Conservation (phyloP, 30 jellyfish, hydroid and myxozoan species). For the Aurelia coerulea region DNA sequence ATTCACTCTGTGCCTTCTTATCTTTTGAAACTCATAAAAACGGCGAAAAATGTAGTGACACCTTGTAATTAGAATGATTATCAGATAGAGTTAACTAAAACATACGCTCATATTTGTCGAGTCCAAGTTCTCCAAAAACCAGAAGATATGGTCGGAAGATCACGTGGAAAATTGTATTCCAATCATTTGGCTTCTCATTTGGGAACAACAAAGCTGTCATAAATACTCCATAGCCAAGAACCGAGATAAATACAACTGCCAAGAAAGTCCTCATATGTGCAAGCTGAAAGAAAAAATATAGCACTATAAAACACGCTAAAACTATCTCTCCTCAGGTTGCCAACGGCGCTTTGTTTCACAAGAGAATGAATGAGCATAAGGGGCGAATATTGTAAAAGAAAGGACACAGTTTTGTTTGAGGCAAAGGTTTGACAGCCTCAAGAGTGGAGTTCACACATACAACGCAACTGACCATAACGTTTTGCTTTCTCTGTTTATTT, state of each 20-base stretch:
- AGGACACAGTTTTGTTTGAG: too few species aligned
- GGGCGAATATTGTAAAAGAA: too few species aligned
- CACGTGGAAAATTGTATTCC: conserved; percentile 15
- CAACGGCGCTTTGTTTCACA: too few species aligned
- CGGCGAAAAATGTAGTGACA: too few species aligned
- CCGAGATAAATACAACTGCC: conserved; percentile 15
- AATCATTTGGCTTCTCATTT: neutral
- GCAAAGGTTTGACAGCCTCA: too few species aligned
- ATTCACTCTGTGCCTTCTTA: too few species aligned
- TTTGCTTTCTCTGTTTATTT: too few species aligned
- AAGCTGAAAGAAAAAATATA: conserved; percentile 6
- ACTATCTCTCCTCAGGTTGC: too few species aligned
- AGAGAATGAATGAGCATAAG: too few species aligned
- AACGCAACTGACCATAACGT: too few species aligned
- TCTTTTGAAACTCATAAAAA: too few species aligned
- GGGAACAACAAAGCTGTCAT: conserved; percentile 50
- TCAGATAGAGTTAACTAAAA: neutral
- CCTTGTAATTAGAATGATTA: neutral
- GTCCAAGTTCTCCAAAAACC: conserved; percentile 34
- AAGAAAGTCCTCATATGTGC: conserved; percentile 21
- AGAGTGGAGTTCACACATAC: too few species aligned
- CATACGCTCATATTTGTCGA: conserved; percentile 17
- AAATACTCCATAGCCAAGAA: conserved; percentile 41
- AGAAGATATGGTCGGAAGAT: conserved; percentile 45
- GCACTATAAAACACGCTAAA: neutral